Conservation (phyloP, 1,140 invertebrate genomes). For the Apis laboriosa region DNA sequence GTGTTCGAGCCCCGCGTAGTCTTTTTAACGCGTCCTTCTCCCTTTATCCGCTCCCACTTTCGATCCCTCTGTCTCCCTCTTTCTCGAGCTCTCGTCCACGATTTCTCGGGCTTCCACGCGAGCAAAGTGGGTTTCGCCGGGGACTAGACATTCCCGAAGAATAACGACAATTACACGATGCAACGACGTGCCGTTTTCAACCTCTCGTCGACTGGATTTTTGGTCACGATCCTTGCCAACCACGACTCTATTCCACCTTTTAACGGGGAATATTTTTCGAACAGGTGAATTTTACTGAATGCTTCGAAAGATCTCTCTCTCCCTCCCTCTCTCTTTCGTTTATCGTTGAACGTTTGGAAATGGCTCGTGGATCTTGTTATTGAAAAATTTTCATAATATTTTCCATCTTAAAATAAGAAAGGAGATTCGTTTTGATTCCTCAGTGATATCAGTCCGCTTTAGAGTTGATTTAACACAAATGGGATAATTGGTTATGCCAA, state of each 20-base stretch:
- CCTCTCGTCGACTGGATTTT: not conserved
- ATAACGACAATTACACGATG: constrained; percentile 43
- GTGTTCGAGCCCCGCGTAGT: not conserved
- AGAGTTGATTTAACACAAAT: too few species aligned
- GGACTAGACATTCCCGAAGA: constrained; percentile 21
- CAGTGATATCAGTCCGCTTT: too few species aligned
- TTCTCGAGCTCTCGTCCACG: constrained; percentile 17
- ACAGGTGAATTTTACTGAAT: not conserved
- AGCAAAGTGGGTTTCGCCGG: constrained; percentile 53
- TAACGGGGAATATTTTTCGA: not conserved
- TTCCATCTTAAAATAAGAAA: too few species aligned
- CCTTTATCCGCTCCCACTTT: too few species aligned
- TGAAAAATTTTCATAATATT: too few species aligned
- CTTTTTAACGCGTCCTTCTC: constrained; percentile 22
- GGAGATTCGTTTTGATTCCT: too few species aligned
- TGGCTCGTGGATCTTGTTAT: too few species aligned
- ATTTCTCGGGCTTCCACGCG: constrained; percentile 61
- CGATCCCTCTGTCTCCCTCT: not conserved
- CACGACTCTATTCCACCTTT: not conserved
- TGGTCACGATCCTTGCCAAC: not conserved
- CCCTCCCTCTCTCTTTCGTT: too few species aligned
- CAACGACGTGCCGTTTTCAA: not conserved
- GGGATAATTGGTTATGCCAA: too few species aligned
- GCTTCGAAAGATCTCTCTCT: too few species aligned
- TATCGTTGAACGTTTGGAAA: too few species aligned